Conservation (phyloP, 1,140 invertebrate species). For the Phymorhynchus buccinoides region DNA sequence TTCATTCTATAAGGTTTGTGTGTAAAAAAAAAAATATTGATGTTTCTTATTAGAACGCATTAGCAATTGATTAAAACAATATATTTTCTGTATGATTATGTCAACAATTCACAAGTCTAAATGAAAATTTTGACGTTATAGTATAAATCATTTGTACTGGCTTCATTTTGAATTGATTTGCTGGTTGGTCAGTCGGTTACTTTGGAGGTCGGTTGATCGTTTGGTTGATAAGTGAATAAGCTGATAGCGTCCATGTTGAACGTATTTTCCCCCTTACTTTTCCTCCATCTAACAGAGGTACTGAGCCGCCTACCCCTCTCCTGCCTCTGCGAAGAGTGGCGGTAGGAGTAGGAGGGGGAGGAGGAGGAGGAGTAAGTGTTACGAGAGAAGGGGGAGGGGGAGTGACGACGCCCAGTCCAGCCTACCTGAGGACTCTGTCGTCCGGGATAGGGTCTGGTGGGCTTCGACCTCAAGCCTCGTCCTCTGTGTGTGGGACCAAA, state of each 20-base stretch:
- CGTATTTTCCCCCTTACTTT: neutral
- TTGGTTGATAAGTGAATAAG: no score
- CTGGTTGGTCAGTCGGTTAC: no score
- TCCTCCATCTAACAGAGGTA: neutral
- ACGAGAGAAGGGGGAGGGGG: neutral
- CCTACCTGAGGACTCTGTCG: constrained; percentile 22
- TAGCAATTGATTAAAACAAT: no score
- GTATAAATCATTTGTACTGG: no score
- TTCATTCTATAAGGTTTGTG: no score
- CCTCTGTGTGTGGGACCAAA: neutral
- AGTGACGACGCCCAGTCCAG: neutral
- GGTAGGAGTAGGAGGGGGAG: neutral
- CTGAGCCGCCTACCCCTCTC: neutral
- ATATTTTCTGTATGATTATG: no score
- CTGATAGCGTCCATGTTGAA: neutral
- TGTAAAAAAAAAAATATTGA: no score
- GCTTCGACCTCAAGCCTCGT: neutral
- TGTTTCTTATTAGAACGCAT: no score
- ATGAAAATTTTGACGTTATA: no score
- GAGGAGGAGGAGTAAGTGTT: neutral
- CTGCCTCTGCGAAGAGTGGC: neutral
- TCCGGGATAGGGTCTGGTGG: neutral
- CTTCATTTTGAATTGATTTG: no score
- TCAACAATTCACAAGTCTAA: no score
- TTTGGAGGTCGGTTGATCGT: no score